Evolutionary conservation across 2,888 invertebrate species (phyloP).

Genomic region (Lacanobia wlatinum): DNA sequence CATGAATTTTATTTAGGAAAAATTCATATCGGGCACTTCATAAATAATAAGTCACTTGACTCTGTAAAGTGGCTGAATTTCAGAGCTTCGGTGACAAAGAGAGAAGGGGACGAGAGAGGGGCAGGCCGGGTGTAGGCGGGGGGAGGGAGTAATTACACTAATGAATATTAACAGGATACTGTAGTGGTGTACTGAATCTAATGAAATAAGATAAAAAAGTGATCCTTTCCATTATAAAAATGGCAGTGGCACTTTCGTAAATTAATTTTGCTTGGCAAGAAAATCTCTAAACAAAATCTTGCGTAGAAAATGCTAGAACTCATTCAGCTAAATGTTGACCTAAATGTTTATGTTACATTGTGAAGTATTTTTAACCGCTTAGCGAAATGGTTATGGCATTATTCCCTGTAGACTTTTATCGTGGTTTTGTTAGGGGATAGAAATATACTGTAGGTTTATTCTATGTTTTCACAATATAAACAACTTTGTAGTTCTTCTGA

Average conservation of each 20-base stretch:
- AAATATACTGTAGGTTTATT: not conserved
- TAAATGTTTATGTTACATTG: conserved; percentile 38
- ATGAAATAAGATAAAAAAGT: conserved; percentile 64
- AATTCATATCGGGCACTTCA: conserved; percentile 72
- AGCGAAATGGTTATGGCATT: conserved; percentile 43
- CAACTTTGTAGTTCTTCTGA: not conserved
- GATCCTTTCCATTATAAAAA: conserved; percentile 55
- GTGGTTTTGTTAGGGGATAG: conserved; percentile 1
- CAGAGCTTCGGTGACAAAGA: conserved; percentile 59
- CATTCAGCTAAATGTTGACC: conserved; percentile 40
- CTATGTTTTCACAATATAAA: not conserved
- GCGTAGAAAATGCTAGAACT: conserved; percentile 40
- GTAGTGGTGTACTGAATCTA: conserved; percentile 64
- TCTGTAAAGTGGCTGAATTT: conserved; percentile 67
- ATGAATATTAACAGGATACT: conserved; percentile 77
- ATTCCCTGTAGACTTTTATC: conserved; percentile 29
- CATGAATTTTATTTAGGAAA: conserved; percentile 68
- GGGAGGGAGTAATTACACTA: conserved; percentile 73
- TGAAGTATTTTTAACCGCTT: conserved; percentile 46
- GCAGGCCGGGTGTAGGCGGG: conserved; percentile 22
- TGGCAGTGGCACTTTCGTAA: conserved; percentile 44
- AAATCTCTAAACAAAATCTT: conserved; percentile 46
- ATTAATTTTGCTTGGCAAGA: conserved; percentile 55
- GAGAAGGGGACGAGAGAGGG: conserved; percentile 20
- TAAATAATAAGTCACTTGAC: conserved; percentile 74